Evolutionary conservation across 2,888 invertebrate genomes (phyloP), one percentile per base, ranked within the genome.

Genomic region (Sarcophaga carnaria): DNA sequence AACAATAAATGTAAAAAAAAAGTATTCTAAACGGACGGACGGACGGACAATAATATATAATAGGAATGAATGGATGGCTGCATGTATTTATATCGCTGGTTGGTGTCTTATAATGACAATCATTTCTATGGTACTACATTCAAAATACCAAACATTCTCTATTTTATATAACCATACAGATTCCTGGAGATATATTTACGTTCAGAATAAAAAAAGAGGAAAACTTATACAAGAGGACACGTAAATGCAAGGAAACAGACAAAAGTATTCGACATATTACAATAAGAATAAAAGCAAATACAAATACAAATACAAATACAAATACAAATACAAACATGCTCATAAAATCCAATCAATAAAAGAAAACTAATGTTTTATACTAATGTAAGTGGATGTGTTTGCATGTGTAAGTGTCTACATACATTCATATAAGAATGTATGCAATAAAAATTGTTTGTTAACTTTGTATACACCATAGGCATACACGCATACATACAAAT

Each of bases 321-420:
- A 14, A 37, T 60, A 67, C 22, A 47, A 67, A 66, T 47, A 79
- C 37, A 77, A 74, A 59, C 60, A 81, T 85, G 74, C 25, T 64
- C 78, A 81, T 81, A 81, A 75, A 81, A 81, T 81, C 47, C 45
- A 75, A 81, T 78, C 78, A 81, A 85, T 85, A 74, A 78, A 85
- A 76, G 25, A 17, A 72, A 77, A 77, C 63, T 80, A 77, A 81
- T 81, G 27, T 69, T 54, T 22, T 72, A 45, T 70, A 59, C 25
- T 69, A 59, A 80, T 78, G 59, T 77, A 67, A 67, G 64, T 71
- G 62, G 70, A 22, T 69, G 25, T 63, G 22, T 47, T n/a, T 67
- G 47, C 62, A 66, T 20, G 20, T 64, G 17, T 54, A 70, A 25
- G 4, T 11, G n/a, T 63, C 47, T 20, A 20, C 62, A 63, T 20